phyloP scores from a whole-genome alignment of 1,140 invertebrate species.

The Aphidius ervi region DNA sequence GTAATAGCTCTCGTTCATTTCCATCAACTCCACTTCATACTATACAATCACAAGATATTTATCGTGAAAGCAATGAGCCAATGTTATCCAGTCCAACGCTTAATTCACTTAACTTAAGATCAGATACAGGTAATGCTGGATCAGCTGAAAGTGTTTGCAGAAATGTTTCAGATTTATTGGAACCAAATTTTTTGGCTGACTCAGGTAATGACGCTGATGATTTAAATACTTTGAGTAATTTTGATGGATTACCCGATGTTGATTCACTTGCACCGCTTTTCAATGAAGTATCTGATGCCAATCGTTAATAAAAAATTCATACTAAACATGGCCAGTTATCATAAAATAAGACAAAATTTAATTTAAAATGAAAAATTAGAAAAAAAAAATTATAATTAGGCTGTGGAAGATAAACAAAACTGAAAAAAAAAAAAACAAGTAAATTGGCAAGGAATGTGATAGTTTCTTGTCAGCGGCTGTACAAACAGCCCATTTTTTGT shows the following conservation, averaged over 20 bases:
- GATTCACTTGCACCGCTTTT: slow-evolving; percentile 48
- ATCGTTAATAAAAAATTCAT: slow-evolving; percentile 34
- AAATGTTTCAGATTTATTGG: slow-evolving; percentile 46
- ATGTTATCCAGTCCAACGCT: slow-evolving; percentile 49
- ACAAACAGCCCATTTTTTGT: slow-evolving; percentile 6
- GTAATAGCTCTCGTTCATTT: slow-evolving; percentile 47
- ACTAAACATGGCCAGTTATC: neutral
- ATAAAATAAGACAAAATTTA: neutral
- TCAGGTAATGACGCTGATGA: slow-evolving; percentile 41
- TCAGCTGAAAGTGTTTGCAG: slow-evolving; percentile 31
- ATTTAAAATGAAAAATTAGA: neutral
- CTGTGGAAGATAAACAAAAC: slow-evolving; percentile 2
- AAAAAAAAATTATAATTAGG: neutral
- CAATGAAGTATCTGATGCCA: slow-evolving; percentile 48
- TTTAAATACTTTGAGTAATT: slow-evolving; percentile 44
- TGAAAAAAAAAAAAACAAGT: slow-evolving; percentile 1
- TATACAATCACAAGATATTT: slow-evolving; percentile 34
- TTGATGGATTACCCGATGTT: slow-evolving; percentile 49
- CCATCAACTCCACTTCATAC: slow-evolving; percentile 48
- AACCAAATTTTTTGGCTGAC: slow-evolving; percentile 40
- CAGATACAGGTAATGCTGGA: slow-evolving; percentile 26
- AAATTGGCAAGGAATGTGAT: slow-evolving; percentile 14
- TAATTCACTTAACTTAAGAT: slow-evolving; percentile 44
- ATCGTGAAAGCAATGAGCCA: slow-evolving; percentile 44
- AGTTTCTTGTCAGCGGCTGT: slow-evolving; percentile 17